Evolutionary conservation across 35 echinoderm and acorn worm genomes (phyloP), one percentile per base, ranked within the genome.

Genomic region (Patiria miniata): DNA sequence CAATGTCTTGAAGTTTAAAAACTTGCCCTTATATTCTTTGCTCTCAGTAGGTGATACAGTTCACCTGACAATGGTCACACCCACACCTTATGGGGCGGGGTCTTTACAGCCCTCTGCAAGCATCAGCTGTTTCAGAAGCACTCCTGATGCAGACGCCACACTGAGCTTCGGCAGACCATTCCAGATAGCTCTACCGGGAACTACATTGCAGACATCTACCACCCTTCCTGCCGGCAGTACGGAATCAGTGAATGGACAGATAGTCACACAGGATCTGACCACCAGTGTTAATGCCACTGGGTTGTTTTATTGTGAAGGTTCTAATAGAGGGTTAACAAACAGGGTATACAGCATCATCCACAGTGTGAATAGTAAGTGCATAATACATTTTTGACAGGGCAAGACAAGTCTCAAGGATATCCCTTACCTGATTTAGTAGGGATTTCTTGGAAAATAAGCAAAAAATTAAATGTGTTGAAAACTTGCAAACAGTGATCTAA

Each of bases 251-350:
- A 32, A n/a, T 18, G 28, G 18, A 47, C 14, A 50, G 3, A 1
- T 8, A 40, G 10, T 19, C 3, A 18, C 79, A 1, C 15, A 19
- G 15, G 23, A 47, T 22, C 40, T 37, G 5, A 14, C 32, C 28
- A 15, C 34, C 40, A 81, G 14, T 51, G 9, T 12, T 81, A 40
- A 81, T n/a, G 14, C 79, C 21, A 52, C 51, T 51, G 81, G 81
- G 52, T 52, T 83, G 33, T 83, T 57, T 39, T 83, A 58, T 36
- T 83, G 81, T 56, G 81, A 83, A 56, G 81, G 51, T 56, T 34
- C 81, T 33, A 83, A 39, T 16, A 58, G 18, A 59, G 52, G 23
- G 37, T 36, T 83, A 52, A 56, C 51, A 37, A 83, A 50, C 29
- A 83, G 81, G 53, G 81, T 83, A 15, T 56, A 52, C 56, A 56